A percentile compares a stretch with the other conserved stretches of the same genome.
These are phyloP conservation scores for Gryllus longicercus DNA, from an alignment of 2,888 invertebrate species.

Conservation along the genomic window DNA sequence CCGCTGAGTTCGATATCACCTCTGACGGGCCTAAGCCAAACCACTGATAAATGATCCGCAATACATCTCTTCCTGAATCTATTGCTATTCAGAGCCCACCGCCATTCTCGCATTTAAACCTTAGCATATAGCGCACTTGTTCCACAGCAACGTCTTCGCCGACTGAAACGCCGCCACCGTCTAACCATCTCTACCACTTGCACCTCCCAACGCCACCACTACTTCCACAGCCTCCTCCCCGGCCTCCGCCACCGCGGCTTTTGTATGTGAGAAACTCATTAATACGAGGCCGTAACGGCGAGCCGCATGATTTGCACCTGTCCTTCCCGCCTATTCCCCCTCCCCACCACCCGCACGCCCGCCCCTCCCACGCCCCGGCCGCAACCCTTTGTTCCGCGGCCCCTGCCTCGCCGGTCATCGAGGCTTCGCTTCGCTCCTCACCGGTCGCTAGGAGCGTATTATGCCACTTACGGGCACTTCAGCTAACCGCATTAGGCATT, in stretches of 20 bases:
- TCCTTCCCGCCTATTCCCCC: neutral
- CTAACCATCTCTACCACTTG: too few relatives aligned
- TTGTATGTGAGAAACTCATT: constrained; percentile 17
- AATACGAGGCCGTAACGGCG: neutral
- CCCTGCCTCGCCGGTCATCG: neutral
- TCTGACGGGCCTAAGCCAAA: too few relatives aligned
- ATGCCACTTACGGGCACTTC: constrained; percentile 1
- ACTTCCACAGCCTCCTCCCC: neutral
- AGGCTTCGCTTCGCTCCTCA: neutral
- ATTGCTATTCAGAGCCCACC: too few relatives aligned
- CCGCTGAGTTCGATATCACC: too few relatives aligned
- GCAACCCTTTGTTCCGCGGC: neutral
- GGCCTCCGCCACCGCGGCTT: neutral
- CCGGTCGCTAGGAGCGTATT: neutral
- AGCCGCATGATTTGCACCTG: neutral
- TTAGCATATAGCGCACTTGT: too few relatives aligned
- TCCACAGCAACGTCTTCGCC: too few relatives aligned
- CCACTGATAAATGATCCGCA: too few relatives aligned
- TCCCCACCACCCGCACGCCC: neutral
- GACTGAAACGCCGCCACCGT: too few relatives aligned
- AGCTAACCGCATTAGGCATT: neutral
- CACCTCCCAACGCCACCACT: neutral
- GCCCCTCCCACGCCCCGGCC: neutral
- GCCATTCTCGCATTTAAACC: too few relatives aligned
- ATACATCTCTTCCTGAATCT: too few relatives aligned